These are phyloP conservation scores for Hirtodrosophila histrioides DNA, from an alignment of 2,888 invertebrate genomes.

Conservation along the genomic window DNA sequence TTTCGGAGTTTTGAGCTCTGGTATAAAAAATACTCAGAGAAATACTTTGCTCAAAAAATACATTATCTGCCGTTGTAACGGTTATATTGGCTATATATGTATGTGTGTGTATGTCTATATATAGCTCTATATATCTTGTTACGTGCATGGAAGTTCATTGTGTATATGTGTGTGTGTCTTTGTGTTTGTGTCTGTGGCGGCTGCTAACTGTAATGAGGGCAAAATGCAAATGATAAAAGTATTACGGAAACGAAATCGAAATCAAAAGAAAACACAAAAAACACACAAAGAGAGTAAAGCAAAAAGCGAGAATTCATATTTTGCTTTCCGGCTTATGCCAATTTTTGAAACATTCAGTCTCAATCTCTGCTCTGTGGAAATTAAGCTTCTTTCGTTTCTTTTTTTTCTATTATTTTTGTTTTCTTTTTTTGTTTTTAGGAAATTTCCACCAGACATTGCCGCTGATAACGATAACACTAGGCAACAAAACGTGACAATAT, in stretches of 20 bases:
- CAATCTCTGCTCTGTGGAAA: not conserved
- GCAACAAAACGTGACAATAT: too few relatives aligned
- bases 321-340: not conserved
- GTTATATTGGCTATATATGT: conserved; percentile 34
- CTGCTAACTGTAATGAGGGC: conserved; percentile 47
- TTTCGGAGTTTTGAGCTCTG: conserved; percentile 32
- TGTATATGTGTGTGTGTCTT: conserved; percentile 28
- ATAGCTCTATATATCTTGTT: conserved; percentile 18
- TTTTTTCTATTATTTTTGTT: conserved; percentile 14
- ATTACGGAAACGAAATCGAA: conserved; percentile 18
- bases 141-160: conserved; percentile 53
- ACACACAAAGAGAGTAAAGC: conserved; percentile 22
- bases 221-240: conserved; percentile 39
- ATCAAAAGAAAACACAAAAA: conserved; percentile 2
- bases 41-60: conserved; percentile 74
- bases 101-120: conserved; percentile 17
- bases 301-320: conserved; percentile 10
- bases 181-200: conserved; percentile 31
- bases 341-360: conserved; percentile 14
- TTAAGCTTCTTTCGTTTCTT: conserved; percentile 30
- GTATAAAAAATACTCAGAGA: conserved; percentile 40
- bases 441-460: conserved; percentile 12
- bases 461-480: conserved; percentile 11
- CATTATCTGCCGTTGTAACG: conserved; percentile 40
- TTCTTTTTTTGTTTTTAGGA: conserved; percentile 13